These are phyloP conservation scores for Drosophila melanica DNA, from an alignment of 1,140 invertebrate species.

Conservation along the genomic window DNA sequence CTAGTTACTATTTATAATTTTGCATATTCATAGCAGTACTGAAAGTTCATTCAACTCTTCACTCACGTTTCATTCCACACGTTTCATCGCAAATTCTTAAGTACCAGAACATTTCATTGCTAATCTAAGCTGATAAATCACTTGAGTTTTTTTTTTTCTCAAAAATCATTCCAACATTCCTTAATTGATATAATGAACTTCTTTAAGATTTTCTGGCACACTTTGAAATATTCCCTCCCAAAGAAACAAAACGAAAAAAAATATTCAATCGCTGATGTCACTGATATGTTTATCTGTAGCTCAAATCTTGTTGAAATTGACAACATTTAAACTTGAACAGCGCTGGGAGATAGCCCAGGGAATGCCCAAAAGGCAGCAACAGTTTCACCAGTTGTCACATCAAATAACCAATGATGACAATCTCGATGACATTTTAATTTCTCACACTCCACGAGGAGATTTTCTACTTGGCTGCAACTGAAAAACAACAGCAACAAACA, in stretches of 20 bases:
- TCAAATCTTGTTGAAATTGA: conserved; percentile 81
- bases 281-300: conserved; percentile 61
- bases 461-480: conserved; percentile 77
- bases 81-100: not conserved
- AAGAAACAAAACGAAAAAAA: not conserved
- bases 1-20: not conserved
- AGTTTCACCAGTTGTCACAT: conserved; percentile 68
- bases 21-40: not conserved
- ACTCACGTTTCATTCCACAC: not conserved
- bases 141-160: not conserved
- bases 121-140: not conserved
- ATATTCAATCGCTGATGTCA: conserved; percentile 49
- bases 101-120: not conserved
- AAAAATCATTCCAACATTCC: not conserved
- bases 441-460: conserved; percentile 66
- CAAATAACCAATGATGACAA: conserved; percentile 75
- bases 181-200: not conserved
- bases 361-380: conserved; percentile 12
- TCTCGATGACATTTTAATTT: conserved; percentile 84
- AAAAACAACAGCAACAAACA: conserved; percentile 59
- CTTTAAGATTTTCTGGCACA: conserved; percentile 6
- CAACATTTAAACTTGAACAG: conserved; percentile 76
- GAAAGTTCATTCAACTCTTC: not conserved
- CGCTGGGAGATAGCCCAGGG: conserved; percentile 12
- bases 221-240: conserved; percentile 1